Evolutionary conservation across 2,888 invertebrate genomes (phyloP).

Genomic region (Dryadula phaetusa): DNA sequence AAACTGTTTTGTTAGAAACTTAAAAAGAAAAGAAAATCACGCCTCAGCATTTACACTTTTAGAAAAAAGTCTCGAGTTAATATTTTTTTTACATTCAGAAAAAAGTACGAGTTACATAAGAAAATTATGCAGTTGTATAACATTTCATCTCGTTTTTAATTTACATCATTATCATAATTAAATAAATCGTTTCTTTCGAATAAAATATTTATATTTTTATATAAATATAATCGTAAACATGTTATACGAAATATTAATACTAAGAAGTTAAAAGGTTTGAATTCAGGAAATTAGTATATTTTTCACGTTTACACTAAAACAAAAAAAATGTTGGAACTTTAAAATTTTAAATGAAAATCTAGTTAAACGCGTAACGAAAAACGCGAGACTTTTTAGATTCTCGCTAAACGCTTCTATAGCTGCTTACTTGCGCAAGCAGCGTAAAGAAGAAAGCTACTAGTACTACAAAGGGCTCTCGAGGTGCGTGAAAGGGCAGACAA

Average conservation of each 20-base stretch:
- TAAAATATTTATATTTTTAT: not conserved
- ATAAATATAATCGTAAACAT: too few species aligned
- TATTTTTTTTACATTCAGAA: slow-evolving; percentile 28
- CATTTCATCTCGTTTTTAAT: slow-evolving; percentile 3
- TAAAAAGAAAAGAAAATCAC: slow-evolving; percentile 44
- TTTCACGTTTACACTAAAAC: not conserved
- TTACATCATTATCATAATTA: slow-evolving; percentile 2
- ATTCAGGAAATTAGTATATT: not conserved
- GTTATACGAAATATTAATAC: too few species aligned
- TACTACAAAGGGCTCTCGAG: slow-evolving; percentile 54
- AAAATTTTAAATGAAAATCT: slow-evolving; percentile 5
- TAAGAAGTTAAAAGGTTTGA: too few species aligned
- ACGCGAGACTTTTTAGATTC: slow-evolving; percentile 19
- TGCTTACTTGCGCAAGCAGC: slow-evolving; percentile 36
- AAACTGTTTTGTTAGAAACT: slow-evolving; percentile 43
- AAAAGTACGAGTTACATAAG: slow-evolving; percentile 26
- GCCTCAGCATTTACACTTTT: slow-evolving; percentile 38
- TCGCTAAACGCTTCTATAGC: slow-evolving; percentile 16
- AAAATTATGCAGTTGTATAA: slow-evolving; percentile 21
- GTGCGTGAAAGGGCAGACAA: slow-evolving; percentile 80
- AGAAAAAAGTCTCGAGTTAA: slow-evolving; percentile 32
- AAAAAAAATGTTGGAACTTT: not conserved
- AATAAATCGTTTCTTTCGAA: not conserved
- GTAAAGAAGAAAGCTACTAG: slow-evolving; percentile 50
- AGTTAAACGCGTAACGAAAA: slow-evolving; percentile 13